Percentiles rank a stretch among this genome's conserved stretches.
Conservation (phyloP, 2,797 vertebrate species). For the Thunnus albacares region DNA sequence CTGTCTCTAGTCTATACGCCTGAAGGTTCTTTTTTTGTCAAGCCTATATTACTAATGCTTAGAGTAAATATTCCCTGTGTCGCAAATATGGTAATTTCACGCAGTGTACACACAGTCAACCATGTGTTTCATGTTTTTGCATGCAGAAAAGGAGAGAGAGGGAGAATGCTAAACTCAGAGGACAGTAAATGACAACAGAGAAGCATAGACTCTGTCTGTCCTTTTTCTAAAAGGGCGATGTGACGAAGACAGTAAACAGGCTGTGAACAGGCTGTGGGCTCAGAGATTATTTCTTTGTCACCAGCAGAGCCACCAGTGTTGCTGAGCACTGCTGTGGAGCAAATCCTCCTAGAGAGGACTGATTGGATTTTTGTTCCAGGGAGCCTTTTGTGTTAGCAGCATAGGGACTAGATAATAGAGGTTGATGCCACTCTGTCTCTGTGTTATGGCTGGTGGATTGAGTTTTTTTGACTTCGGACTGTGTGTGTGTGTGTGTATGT, state of each 20-base stretch:
- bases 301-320: conserved; percentile 83
- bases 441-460: conserved; percentile 81
- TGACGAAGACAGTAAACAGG: conserved; percentile 84
- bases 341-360: conserved; percentile 86
- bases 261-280: conserved; percentile 83
- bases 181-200: conserved; percentile 83
- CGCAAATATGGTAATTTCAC: conserved; percentile 85
- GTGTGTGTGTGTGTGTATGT: conserved; percentile 46
- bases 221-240: conserved; percentile 77
- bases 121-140: conserved; percentile 81
- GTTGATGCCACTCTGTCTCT: conserved; percentile 82
- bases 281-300: conserved; percentile 87
- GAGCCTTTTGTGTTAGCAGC: conserved; percentile 87
- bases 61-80: conserved; percentile 79
- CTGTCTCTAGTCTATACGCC: conserved; percentile 69
- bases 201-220: conserved; percentile 78
- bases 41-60: conserved; percentile 73
- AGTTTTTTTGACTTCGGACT: conserved; percentile 65
- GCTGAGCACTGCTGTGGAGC: conserved; percentile 83
- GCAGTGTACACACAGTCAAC: conserved; percentile 80
- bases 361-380: conserved; percentile 87
- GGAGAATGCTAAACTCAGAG: conserved; percentile 73
- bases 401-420: conserved; percentile 87
- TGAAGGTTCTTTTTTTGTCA: conserved; percentile 57
- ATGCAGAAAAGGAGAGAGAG: conserved; percentile 55